A percentile compares a stretch with the other conserved stretches of the same genome.
These are phyloP conservation scores for Poeciliopsis infans DNA, from an alignment of 2,797 vertebrate genomes.

Conservation along the genomic window DNA sequence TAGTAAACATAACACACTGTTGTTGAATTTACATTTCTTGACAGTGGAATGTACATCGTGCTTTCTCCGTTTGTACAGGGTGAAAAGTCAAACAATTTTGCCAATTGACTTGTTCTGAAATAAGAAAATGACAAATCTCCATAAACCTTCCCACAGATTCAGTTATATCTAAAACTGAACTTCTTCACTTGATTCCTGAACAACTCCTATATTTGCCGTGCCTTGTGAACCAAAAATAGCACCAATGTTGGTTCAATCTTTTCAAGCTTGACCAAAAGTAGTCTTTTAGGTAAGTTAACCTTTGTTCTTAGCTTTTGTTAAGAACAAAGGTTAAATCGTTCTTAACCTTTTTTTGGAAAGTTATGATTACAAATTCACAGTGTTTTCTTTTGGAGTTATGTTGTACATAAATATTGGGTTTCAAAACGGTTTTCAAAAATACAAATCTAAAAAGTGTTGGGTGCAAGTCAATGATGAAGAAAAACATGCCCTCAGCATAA, in stretches of 20 bases:
- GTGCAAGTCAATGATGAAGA: not conserved
- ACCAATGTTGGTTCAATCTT: not conserved
- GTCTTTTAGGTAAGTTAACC: not conserved
- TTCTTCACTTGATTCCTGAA: not conserved
- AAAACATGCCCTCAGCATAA: not conserved
- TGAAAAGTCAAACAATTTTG: not conserved
- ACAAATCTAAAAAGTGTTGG: not conserved
- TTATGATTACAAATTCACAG: not conserved
- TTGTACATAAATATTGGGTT: not conserved
- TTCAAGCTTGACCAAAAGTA: not conserved
- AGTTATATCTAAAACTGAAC: not conserved
- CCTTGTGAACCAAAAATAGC: not conserved
- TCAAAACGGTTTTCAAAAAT: not conserved
- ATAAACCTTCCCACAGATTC: not conserved
- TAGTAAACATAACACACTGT: not conserved
- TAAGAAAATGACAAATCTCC: not conserved
- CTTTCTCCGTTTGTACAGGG: not conserved
- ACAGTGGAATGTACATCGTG: not conserved
- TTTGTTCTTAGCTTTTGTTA: too few species aligned
- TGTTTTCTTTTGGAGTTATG: not conserved
- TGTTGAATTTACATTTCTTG: not conserved
- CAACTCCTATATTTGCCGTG: not conserved
- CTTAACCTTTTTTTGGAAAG: not conserved
- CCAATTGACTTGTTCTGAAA: not conserved
- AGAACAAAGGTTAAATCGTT: not conserved